A percentile compares a stretch with the other conserved stretches of the same genome.
These are phyloP conservation scores for Bujurquina vittata DNA, from an alignment of 2,113 vertebrate genomes.

Conservation along the genomic window DNA sequence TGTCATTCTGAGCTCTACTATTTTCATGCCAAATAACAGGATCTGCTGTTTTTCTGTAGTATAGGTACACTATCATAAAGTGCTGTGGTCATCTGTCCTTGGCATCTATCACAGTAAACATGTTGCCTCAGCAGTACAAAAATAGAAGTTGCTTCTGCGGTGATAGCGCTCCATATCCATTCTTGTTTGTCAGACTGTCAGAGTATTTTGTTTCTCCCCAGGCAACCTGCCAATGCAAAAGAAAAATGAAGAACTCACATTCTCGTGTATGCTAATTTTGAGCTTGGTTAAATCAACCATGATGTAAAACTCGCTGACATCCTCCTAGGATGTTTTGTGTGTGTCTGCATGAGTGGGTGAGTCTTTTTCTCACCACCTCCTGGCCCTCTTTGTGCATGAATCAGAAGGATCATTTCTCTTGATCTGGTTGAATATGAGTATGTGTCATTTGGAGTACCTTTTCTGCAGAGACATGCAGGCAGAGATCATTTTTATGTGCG, in stretches of 20 bases:
- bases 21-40: not conserved
- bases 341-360: conserved; percentile 24
- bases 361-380: conserved; percentile 9
- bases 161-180: conserved; percentile 42
- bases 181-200: conserved; percentile 52
- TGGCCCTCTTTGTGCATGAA: conserved; percentile 33
- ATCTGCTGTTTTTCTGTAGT: not conserved
- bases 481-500: conserved; percentile 8
- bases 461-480: not conserved
- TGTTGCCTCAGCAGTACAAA: conserved; percentile 45
- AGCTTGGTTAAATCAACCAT: conserved; percentile 34
- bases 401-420: not conserved
- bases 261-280: conserved; percentile 31
- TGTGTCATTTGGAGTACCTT: conserved; percentile 11
- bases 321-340: conserved; percentile 15
- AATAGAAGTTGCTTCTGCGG: conserved; percentile 39
- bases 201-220: conserved; percentile 19
- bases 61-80: not conserved
- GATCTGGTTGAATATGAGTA: conserved; percentile 6
- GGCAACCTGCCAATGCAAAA: conserved; percentile 9
- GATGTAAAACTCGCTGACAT: conserved; percentile 19
- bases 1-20: not conserved
- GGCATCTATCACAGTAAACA: conserved; percentile 23
- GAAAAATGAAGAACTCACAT: conserved; percentile 8
- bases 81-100: conserved; percentile 34